A percentile compares a stretch with the other conserved stretches of the same genome.
Evolutionary conservation across 2,113 vertebrate species (phyloP).

Genomic region (Taurulus bubalis): DNA sequence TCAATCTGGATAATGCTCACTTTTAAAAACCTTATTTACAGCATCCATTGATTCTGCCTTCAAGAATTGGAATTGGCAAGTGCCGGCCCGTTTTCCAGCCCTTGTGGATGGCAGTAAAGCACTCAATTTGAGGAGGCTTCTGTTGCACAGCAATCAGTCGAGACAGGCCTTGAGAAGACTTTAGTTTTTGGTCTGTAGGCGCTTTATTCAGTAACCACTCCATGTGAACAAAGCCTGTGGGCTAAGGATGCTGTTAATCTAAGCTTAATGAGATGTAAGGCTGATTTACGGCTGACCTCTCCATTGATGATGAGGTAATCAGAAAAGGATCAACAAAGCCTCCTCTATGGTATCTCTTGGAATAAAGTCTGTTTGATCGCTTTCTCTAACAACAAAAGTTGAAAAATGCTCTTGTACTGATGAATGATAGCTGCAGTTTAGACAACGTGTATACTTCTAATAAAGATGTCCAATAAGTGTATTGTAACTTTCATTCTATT

Average conservation of each 20-base stretch:
- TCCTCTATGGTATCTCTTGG: not conserved
- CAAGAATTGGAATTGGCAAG: conserved; percentile 76
- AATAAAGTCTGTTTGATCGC: not conserved
- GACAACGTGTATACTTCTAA: not conserved
- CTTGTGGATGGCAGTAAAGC: conserved; percentile 64
- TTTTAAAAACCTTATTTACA: conserved; percentile 81
- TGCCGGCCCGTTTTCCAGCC: conserved; percentile 49
- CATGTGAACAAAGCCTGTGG: conserved; percentile 54
- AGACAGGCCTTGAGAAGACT: conserved; percentile 51
- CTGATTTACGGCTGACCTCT: conserved; percentile 50
- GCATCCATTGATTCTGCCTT: conserved; percentile 75
- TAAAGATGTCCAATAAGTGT: not conserved
- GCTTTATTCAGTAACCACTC: conserved; percentile 61
- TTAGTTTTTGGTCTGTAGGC: conserved; percentile 45
- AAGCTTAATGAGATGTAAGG: conserved; percentile 49
- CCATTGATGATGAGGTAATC: conserved; percentile 28
- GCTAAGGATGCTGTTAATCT: conserved; percentile 60
- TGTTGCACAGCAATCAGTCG: conserved; percentile 63
- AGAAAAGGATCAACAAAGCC: conserved; percentile 18
- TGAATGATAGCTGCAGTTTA: conserved; percentile 6
- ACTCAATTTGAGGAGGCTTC: conserved; percentile 69
- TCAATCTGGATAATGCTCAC: conserved; percentile 71
- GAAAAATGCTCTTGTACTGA: conserved; percentile 2
- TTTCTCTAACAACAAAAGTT: conserved; percentile 9
- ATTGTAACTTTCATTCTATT: conserved; percentile 1